Evolutionary conservation across 2,113 vertebrate species (phyloP).

Genomic region (Melanotaenia duboulayi): DNA sequence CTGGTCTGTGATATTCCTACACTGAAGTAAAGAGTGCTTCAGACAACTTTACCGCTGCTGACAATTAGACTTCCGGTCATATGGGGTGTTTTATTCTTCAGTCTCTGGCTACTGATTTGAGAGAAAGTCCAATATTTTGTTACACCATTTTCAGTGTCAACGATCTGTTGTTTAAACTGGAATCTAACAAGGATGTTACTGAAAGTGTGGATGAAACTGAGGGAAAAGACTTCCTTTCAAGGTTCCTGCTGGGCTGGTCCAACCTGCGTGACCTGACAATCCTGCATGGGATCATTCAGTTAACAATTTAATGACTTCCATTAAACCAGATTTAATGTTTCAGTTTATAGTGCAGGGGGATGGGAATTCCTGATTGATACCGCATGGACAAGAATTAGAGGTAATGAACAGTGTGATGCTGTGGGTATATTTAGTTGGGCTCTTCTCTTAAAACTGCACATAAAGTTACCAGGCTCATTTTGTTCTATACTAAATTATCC

Average conservation of each 20-base stretch:
- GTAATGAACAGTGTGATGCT: conserved; percentile 49
- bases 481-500: background rate
- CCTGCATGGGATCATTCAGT: conserved; percentile 11
- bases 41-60: background rate
- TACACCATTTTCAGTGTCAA: too few species aligned
- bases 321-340: conserved; percentile 21
- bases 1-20: too few species aligned
- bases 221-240: conserved; percentile 29
- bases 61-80: background rate
- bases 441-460: background rate
- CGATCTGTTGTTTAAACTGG: conserved; percentile 11
- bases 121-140: too few species aligned
- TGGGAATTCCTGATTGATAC: conserved; percentile 21
- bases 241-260: conserved; percentile 10
- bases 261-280: conserved; percentile 35
- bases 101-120: background rate
- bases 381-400: conserved; percentile 24
- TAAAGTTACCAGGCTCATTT: background rate
- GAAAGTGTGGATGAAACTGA: conserved; percentile 13
- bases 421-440: conserved; percentile 19
- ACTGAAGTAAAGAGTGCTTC: too few species aligned
- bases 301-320: conserved; percentile 36
- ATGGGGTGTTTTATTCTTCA: conserved; percentile 2
- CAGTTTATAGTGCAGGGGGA: conserved; percentile 23
- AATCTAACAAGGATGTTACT: conserved; percentile 21